Conservation (phyloP, 2,797 vertebrate genomes). For the Anguilla marmorata region DNA sequence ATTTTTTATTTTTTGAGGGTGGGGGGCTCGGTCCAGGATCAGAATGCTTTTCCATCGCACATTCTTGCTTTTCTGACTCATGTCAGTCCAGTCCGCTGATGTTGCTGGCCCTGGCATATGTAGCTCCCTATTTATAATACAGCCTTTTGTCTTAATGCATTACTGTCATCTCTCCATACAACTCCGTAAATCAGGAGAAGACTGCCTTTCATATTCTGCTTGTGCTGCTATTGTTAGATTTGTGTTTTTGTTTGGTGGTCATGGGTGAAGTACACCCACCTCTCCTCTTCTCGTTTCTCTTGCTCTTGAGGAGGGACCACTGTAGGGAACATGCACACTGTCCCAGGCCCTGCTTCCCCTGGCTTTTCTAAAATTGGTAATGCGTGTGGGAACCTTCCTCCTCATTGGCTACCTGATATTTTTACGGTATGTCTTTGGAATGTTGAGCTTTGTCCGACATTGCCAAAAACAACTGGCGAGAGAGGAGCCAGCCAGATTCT, state of each 20-base stretch:
- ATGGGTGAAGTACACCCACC: background rate
- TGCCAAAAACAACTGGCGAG: conserved; percentile 68
- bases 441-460: conserved; percentile 53
- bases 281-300: background rate
- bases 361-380: conserved; percentile 73
- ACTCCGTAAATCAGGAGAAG: background rate
- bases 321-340: background rate
- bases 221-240: background rate
- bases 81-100: background rate
- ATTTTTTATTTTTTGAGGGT: background rate
- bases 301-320: background rate
- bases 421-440: conserved; percentile 64
- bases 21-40: background rate
- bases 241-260: background rate
- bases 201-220: background rate
- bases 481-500: background rate
- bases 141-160: background rate
- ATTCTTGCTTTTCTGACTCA: background rate
- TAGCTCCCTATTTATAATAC: background rate
- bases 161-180: background rate
- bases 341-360: conserved; percentile 7
- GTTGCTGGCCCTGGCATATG: background rate
- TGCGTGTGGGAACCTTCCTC: conserved; percentile 46
- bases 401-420: conserved; percentile 48
- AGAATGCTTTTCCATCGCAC: background rate